These are phyloP conservation scores for Andrena bicolor DNA, from an alignment of 2,888 invertebrate species.

Conservation along the genomic window DNA sequence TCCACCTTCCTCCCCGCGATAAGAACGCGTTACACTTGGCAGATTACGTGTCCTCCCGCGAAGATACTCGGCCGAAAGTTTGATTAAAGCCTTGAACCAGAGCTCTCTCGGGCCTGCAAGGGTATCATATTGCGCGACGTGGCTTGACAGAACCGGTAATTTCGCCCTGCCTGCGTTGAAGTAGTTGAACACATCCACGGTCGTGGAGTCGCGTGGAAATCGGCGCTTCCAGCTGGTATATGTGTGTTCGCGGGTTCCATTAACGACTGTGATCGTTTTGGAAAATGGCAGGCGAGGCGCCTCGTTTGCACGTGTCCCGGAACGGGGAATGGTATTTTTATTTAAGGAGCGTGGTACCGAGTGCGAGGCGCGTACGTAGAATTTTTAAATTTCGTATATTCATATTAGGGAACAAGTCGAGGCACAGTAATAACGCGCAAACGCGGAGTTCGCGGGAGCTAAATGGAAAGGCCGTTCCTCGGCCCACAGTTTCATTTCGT, in stretches of 20 bases:
- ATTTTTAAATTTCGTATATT: too few species aligned
- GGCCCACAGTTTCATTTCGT: slow-evolving; percentile 15
- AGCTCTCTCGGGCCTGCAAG: background rate
- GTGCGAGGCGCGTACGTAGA: too few species aligned
- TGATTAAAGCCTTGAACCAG: slow-evolving; percentile 45
- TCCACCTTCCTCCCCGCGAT: background rate
- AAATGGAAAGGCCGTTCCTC: slow-evolving; percentile 4
- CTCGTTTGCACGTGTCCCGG: too few species aligned
- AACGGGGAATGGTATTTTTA: too few species aligned
- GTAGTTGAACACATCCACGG: background rate
- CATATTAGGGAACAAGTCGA: too few species aligned
- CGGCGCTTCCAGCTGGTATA: slow-evolving; percentile 1
- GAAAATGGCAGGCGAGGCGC: background rate
- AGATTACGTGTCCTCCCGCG: slow-evolving; percentile 29
- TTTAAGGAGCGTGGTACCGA: too few species aligned
- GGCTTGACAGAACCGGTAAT: slow-evolving; percentile 25
- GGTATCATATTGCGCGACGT: slow-evolving; percentile 25
- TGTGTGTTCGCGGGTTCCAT: slow-evolving; percentile 5
- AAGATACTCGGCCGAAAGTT: slow-evolving; percentile 28
- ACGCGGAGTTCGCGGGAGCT: background rate
- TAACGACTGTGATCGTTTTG: background rate
- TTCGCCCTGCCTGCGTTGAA: background rate
- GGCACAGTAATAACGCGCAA: slow-evolving; percentile 17
- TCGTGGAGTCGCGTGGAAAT: background rate
- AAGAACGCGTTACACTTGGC: slow-evolving; percentile 32